Base-by-base conservation (phyloP, 2,113 vertebrate genomes). In the Tor tambroides region DNA sequence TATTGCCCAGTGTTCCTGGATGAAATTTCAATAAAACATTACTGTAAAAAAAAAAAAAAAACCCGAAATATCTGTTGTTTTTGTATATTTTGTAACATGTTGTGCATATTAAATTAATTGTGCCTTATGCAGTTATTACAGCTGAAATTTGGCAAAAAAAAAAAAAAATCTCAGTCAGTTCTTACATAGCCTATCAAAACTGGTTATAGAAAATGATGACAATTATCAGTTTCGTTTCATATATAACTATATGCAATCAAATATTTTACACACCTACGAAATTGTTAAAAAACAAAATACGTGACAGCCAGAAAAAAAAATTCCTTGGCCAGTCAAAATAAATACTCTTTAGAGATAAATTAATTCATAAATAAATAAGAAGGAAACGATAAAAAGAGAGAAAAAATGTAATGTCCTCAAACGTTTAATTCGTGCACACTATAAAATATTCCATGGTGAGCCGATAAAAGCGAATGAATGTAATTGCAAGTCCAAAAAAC, bases 21-120 rank as follows among this genome's bases (percentile, higher is more conserved):
- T 94, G 93, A 97, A 89, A 95, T 97, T 99, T 99, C 96, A 98
- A 99, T 98, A 98, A 98, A 98, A 98, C 82, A 71, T 28, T 79
- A 84, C 89, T 91, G 91, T 93, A 90, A 91, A 94, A 91, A 87
- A 80, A 2, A 43, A 9, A 9, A 35, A 35, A 35, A 4, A 35
- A 10, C 41, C 10, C 41, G 86, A 80, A 6, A 38, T 1, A 21
- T 76, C 19, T 49, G n/a, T 15, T 38, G 12, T 61, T 72, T n/a
- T 56, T 59, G 26, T 59, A 26, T 69, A 32, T 49, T 23, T 49
- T 67, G 11, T 65, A 26, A n/a, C 78, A 3, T 38, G 51, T 38
- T 8, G 30, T 61, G 0, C 23, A 4, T 51, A 28, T 28, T 51
- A 30, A 23, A 86, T 35, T 2, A 6, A 56, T 11, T 30, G 3